Evolutionary conservation across 2,797 vertebrate species (phyloP), one percentile per base, ranked within the genome.

Genomic region (Hybognathus amarus): DNA sequence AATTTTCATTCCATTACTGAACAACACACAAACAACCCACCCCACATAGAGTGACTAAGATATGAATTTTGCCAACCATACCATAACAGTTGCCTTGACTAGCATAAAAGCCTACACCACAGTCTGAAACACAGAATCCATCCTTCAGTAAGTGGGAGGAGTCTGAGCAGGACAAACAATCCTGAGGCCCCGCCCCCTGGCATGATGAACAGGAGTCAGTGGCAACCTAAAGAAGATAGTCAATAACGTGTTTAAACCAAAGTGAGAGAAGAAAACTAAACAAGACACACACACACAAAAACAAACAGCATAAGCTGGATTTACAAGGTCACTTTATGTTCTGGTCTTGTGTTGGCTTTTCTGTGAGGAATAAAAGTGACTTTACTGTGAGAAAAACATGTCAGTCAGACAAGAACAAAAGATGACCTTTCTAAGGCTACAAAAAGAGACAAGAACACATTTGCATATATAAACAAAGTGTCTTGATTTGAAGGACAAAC

Each of bases 171-270:
- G 94, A 90, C 86, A 90, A 38, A 42, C 98, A 99, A 1, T 96
- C 94, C 89, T 85, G 92, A 80, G 89, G 93, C 0, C 90, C 88
- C 1, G 94, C 90, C 2, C 97, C 97, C 15, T 83, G 87, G 88
- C 98, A 99, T 0, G 90, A 87, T 0, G 93, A 94, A 75, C 98
- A 99, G 13, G 96, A 96, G 81, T 93, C 85, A 0, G n/a, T 97
- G 95, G 84, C 98, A 99, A 82, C 88, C 98, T 99, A 94, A 61
- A 17, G 83, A 83, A 64, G 36, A 79, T 40, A 80, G 77, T 81
- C 45, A 87, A 86, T 75, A 83, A 69, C 33, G 45, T 24, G 70
- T 74, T 87, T 9, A 79, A 74, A 78, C 78, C 24, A n/a, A 33
- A 61, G 45, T 64, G 24, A 50, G n/a, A 3, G 24, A 38, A 17